Conservation (phyloP, 2,797 vertebrate species). For the Botia almorhae region DNA sequence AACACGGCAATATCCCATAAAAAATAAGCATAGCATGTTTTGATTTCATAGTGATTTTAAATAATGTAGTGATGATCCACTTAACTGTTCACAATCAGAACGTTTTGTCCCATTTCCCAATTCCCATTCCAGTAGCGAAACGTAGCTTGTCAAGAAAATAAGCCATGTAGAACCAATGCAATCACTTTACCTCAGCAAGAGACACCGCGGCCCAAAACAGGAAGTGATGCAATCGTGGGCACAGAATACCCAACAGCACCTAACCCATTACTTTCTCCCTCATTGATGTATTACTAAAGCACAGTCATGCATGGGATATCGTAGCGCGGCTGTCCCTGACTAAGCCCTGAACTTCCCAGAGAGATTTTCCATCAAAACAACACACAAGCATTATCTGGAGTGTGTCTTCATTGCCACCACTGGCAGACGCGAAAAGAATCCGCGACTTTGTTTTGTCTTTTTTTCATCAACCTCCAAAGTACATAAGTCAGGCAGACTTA, state of each 20-base stretch:
- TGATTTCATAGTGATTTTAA: not conserved
- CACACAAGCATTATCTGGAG: constrained; percentile 14
- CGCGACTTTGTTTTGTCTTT: constrained; percentile 34
- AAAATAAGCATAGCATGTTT: too few relatives aligned
- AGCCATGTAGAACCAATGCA: not conserved
- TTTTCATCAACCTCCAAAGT: constrained; percentile 19
- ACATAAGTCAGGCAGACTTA: constrained; percentile 43
- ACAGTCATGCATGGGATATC: not conserved
- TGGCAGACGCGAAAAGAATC: constrained; percentile 38
- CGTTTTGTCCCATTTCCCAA: not conserved
- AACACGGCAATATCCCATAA: too few relatives aligned
- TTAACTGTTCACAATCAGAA: constrained; percentile 17
- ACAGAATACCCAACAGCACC: constrained; percentile 13
- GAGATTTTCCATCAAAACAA: constrained; percentile 17
- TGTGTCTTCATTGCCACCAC: not conserved
- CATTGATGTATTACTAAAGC: not conserved
- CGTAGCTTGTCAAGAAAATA: constrained; percentile 19
- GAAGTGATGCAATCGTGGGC: constrained; percentile 18
- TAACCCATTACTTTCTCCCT: not conserved
- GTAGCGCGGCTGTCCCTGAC: not conserved
- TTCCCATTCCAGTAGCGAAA: constrained; percentile 4
- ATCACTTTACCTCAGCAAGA: not conserved
- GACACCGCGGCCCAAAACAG: not conserved
- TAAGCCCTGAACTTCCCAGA: not conserved
- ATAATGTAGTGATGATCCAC: constrained; percentile 27